phyloP scores from a whole-genome alignment of 2,797 vertebrate species.

The Echeneis naucrates region DNA sequence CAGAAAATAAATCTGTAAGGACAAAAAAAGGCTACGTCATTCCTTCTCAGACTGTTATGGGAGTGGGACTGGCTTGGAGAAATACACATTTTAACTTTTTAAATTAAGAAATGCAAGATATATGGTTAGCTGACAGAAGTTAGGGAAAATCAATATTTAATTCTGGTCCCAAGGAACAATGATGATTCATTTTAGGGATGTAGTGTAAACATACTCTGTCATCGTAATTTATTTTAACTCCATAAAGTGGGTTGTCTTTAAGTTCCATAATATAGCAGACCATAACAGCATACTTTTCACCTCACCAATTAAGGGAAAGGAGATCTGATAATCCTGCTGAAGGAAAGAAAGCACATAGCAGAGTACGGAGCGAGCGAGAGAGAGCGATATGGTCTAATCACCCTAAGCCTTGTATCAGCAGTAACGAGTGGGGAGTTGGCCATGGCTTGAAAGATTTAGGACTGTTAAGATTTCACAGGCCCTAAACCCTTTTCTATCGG shows the following conservation, averaged over 20 bases:
- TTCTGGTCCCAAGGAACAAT: neutral
- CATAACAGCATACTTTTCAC: conserved; percentile 61
- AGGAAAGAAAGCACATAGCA: conserved; percentile 61
- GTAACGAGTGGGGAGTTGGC: conserved; percentile 67
- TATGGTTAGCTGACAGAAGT: neutral
- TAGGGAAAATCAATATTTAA: conserved; percentile 21
- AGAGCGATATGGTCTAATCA: conserved; percentile 72
- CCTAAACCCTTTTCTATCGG: conserved; percentile 56
- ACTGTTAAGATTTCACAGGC: conserved; percentile 73
- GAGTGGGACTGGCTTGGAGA: neutral
- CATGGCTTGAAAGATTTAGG: conserved; percentile 71
- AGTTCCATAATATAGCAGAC: conserved; percentile 25
- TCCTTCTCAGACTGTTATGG: too few species aligned
- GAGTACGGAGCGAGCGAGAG: conserved; percentile 44
- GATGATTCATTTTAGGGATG: neutral
- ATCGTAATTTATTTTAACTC: conserved; percentile 1
- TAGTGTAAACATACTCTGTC: conserved; percentile 7
- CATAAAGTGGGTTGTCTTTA: conserved; percentile 21
- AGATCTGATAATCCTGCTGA: conserved; percentile 75
- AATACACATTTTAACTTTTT: conserved; percentile 3
- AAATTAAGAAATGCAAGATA: neutral
- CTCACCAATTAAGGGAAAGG: conserved; percentile 71
- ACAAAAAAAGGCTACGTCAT: too few species aligned
- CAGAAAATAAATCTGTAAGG: neutral
- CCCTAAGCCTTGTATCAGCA: conserved; percentile 72